Conservation (phyloP, 1,140 invertebrate species). For the Sitodiplosis mosellana region DNA sequence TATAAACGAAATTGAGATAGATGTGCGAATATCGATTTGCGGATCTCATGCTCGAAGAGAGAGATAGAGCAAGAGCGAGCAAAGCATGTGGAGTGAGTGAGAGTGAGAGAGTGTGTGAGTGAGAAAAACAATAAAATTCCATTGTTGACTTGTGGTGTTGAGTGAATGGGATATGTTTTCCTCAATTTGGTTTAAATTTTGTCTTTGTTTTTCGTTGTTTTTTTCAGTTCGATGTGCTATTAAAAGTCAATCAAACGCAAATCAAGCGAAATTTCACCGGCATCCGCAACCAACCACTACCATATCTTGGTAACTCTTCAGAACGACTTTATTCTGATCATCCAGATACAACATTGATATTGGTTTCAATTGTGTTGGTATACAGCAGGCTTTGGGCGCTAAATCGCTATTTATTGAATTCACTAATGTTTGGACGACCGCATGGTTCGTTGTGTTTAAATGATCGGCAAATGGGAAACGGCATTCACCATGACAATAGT, state of each 20-base stretch:
- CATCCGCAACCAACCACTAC: constrained; percentile 87
- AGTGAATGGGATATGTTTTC: too few species aligned
- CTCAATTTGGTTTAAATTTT: too few species aligned
- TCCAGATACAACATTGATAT: constrained; percentile 92
- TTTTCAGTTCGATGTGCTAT: too few species aligned
- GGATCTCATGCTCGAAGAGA: too few species aligned
- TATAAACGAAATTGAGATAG: too few species aligned
- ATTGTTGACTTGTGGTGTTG: too few species aligned
- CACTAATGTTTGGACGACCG: constrained; percentile 91
- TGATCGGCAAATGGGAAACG: constrained; percentile 82
- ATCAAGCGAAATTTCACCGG: constrained; percentile 35
- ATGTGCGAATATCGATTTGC: too few species aligned
- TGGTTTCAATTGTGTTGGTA: constrained; percentile 71
- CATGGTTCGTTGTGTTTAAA: constrained; percentile 94
- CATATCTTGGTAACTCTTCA: constrained; percentile 96
- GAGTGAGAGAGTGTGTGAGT: too few species aligned
- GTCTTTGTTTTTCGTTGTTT: too few species aligned
- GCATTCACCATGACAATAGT: constrained; percentile 88
- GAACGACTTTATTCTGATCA: constrained; percentile 78
- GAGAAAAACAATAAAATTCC: too few species aligned
- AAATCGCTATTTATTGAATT: constrained; percentile 76
- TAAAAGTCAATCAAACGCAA: not conserved
- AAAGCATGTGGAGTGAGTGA: too few species aligned
- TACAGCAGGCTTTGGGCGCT: constrained; percentile 84
- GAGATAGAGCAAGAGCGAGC: too few species aligned